Base-by-base conservation (phyloP, 2,888 invertebrate species). In the Belgica antarctica region DNA sequence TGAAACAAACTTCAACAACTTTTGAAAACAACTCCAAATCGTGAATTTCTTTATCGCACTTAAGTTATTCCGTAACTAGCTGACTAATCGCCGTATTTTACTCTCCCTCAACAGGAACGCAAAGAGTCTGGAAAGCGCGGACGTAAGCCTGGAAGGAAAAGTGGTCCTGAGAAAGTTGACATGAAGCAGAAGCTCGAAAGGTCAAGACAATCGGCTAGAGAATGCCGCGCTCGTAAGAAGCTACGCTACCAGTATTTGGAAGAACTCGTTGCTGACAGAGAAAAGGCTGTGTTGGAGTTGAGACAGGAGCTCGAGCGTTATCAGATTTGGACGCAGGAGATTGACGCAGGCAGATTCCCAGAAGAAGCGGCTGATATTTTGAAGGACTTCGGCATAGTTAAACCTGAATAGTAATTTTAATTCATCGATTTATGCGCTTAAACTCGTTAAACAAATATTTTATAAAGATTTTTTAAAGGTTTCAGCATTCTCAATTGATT, bases 161-260 rank as follows among this genome's bases (percentile, higher is more conserved):
- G 92, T 73, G 92, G 91, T 76, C 86, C 87, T 28, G 93, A 93
- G 78, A 94, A 93, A 83, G 87, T 93, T 81, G 95, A 96, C 81
- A 91, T 94, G 84, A 92, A 91, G 85, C 94, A 93, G 73, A 95
- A 95, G 84, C 85, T 96, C 75, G 93, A 97, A 82, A 87, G 96
- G 72, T 96, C 96, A 80, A 86, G 97, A 74, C 96, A 97, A 83
- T 96, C 96, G 82, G 97, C 97, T 74, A 85, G 96, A 75, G 97
- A 97, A 84, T 97, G 97, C 79, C 88, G 97, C 73, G 96, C 96
- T 61, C 86, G 97, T 68, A 97, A 97, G 83, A 97, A 97, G 80
- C 84, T 97, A 72, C 87, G 97, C 68, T 97, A 97, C 81, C 96
- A 97, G 80, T 97, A 97, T 78, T 83, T 97, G 73, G 96, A 97